Base-by-base conservation (phyloP, 2,888 invertebrate species). In the Philopedon plagiatum region DNA sequence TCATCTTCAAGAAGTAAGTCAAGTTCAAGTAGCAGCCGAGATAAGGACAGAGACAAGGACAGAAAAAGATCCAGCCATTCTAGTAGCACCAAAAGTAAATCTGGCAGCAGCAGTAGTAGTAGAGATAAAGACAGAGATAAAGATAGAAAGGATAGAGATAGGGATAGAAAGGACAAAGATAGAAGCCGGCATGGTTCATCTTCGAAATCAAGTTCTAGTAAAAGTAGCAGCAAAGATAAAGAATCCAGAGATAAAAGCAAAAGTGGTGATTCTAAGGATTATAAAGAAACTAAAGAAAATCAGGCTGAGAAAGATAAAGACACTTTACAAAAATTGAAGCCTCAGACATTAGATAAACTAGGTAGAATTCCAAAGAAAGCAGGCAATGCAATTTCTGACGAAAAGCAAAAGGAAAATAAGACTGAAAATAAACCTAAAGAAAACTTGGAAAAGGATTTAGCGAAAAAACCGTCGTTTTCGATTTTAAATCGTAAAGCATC, bases 311-410 rank as follows among this genome's bases (percentile, higher is more conserved):
- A 92, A 82, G 89, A 92, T 78, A 91, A 91, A 80, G 90, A 90
- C 26, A 90, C 90, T 8, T 86, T 92, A 49, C 90, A 91, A 29
- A 92, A 93, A 83, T 82, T 90, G 7, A 89, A 89, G 80, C 88
- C 90, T 5, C 91, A 91, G 63, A 90, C 92, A 19, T 87, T 94
- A 68, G 91, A 91, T 78, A 93, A 93, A 86, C 84, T 94, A 23
- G 93, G 93, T 0, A 92, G 93, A 85, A 94, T 94, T 79, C 94
- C 94, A 0, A 94, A 92, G 85, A 90, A 93, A 79, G 87, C 88
- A 1, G 87, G 83, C 34, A 57, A 18, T 32, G 1, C 51, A 2
- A n/a, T 49, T 34, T 5, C 41, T 46, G 15, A 18, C 13, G 19
- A 13, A 5, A 51, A 34, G 18, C 32, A 29, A 63, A 63, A 49